phyloP scores from a whole-genome alignment of 2,888 invertebrate species.

The Drosophila quasianomalipes region DNA sequence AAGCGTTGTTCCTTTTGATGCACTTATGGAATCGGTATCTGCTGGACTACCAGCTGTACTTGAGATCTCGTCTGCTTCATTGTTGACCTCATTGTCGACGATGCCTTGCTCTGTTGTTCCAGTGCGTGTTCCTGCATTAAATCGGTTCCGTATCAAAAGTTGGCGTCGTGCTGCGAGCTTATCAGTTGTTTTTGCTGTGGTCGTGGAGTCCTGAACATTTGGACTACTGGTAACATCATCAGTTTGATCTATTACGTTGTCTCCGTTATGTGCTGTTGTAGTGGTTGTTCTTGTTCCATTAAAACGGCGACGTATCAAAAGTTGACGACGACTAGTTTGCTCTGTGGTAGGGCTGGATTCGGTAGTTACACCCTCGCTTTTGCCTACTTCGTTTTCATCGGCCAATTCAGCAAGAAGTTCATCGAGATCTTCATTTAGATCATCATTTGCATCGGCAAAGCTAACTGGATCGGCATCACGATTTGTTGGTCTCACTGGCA shows the following conservation, averaged over 20 bases:
- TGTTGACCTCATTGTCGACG: background rate
- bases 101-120: background rate
- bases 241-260: background rate
- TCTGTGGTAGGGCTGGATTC: background rate
- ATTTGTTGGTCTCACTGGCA: constrained; percentile 7
- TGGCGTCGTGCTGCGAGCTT: background rate
- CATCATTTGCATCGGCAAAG: background rate
- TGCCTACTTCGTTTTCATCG: constrained; percentile 30
- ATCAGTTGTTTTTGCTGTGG: background rate
- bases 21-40: background rate
- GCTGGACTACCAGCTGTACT: background rate
- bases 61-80: background rate
- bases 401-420: constrained; percentile 46
- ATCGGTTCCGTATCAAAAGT: background rate
- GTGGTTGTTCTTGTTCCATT: constrained; percentile 11
- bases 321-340: constrained; percentile 11
- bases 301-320: constrained; percentile 21
- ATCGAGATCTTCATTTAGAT: constrained; percentile 5
- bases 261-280: background rate
- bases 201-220: background rate
- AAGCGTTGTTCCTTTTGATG: background rate
- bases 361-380: background rate
- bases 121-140: background rate
- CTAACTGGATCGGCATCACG: background rate
- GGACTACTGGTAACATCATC: background rate